These are phyloP conservation scores for Patiria pectinifera DNA, from an alignment of 53 echinoderm and acorn worm species.

Conservation along the genomic window DNA sequence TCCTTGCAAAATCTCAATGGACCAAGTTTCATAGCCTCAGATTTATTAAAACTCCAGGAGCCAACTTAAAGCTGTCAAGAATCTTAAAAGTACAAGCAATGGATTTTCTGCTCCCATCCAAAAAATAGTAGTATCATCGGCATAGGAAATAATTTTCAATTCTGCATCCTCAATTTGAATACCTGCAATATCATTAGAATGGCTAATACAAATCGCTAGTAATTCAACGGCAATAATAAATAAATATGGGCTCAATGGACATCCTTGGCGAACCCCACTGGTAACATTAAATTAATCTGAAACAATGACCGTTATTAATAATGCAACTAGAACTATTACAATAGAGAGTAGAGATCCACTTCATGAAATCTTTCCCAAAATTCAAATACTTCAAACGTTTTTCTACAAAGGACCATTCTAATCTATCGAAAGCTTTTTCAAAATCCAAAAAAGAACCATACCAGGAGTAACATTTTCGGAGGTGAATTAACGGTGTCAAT, in stretches of 20 bases:
- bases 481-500: constrained; percentile 58
- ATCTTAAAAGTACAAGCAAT: constrained; percentile 19
- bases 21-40: constrained; percentile 34
- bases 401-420: constrained; percentile 49
- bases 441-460: constrained; percentile 9
- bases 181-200: constrained; percentile 28
- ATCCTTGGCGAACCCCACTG: constrained; percentile 43
- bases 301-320: constrained; percentile 60
- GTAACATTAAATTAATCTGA: constrained; percentile 32
- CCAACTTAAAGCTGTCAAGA: constrained; percentile 7
- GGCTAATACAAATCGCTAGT: constrained; percentile 19
- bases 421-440: constrained; percentile 13
- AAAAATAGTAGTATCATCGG: constrained; percentile 13
- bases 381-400: constrained; percentile 29
- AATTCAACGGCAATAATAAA: constrained; percentile 36
- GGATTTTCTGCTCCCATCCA: constrained; percentile 4
- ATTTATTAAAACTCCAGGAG: constrained; percentile 42
- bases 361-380: constrained; percentile 37
- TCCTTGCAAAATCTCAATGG: constrained; percentile 33
- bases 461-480: constrained; percentile 22
- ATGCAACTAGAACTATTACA: constrained; percentile 26
- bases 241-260: constrained; percentile 56
- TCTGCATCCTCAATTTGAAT: neutral
- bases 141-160: constrained; percentile 22
- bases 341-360: constrained; percentile 45